Evolutionary conservation across 2,888 invertebrate species (phyloP).

Genomic region (Stenoptilia bipunctidactyla): DNA sequence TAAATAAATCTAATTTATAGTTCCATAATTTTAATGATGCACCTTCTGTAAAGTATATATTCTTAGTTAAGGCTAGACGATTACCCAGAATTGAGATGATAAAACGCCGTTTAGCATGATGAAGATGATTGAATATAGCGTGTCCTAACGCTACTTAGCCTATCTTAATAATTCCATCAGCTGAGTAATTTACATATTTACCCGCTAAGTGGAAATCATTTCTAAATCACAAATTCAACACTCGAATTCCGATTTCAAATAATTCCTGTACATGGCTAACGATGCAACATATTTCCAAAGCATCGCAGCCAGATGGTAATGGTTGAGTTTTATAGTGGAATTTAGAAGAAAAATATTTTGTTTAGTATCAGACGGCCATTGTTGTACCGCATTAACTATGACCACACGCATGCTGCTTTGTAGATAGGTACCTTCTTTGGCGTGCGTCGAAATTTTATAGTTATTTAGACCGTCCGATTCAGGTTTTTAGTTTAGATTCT

Average conservation of each 20-base stretch:
- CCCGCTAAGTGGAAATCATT: not conserved
- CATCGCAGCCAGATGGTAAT: constrained; percentile 14
- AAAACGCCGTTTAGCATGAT: too few relatives aligned
- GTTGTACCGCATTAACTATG: constrained; percentile 56
- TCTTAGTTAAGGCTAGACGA: too few relatives aligned
- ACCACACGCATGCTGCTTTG: constrained; percentile 63
- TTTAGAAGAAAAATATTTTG: constrained; percentile 69
- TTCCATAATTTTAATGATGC: too few relatives aligned
- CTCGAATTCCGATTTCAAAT: constrained; percentile 8
- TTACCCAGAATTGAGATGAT: too few relatives aligned
- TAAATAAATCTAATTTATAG: too few relatives aligned
- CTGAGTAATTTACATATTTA: too few relatives aligned
- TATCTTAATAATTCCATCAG: too few relatives aligned
- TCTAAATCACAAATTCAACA: not conserved
- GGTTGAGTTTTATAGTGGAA: constrained; percentile 48
- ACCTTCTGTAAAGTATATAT: too few relatives aligned
- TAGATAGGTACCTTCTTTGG: not conserved
- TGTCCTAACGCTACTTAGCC: too few relatives aligned
- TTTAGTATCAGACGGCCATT: constrained; percentile 65
- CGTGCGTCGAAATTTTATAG: constrained; percentile 4
- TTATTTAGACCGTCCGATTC: not conserved
- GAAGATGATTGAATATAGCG: too few relatives aligned
- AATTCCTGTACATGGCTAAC: not conserved
- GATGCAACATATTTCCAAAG: constrained; percentile 11
- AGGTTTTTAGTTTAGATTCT: too few relatives aligned